Conservation (phyloP, 2,113 vertebrate genomes). For the Marcusenius ussheri region DNA sequence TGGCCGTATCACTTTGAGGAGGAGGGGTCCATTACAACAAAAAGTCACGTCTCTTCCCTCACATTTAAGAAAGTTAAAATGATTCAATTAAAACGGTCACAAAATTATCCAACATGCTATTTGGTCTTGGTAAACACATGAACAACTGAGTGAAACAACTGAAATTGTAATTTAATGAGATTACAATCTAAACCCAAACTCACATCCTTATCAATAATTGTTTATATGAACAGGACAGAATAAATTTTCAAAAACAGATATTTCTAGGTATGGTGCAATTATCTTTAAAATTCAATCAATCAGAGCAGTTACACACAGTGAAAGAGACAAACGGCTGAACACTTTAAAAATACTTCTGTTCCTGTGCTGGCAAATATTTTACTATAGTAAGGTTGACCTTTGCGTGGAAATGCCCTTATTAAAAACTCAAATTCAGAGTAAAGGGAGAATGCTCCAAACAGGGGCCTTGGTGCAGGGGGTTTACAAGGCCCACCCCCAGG, state of each 20-base stretch:
- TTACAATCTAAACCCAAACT: neutral
- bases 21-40: conserved; percentile 43
- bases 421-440: neutral
- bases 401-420: neutral
- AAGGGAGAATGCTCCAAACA: neutral
- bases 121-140: neutral
- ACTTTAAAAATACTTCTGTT: neutral
- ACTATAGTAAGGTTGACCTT: neutral
- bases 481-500: neutral
- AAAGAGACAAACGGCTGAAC: neutral
- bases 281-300: neutral
- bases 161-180: neutral
- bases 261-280: neutral
- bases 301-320: neutral
- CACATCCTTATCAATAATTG: neutral
- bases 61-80: conserved; percentile 40
- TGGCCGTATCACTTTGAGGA: conserved; percentile 8
- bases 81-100: conserved; percentile 4
- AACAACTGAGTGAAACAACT: conserved; percentile 9
- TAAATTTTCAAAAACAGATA: neutral
- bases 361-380: neutral
- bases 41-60: neutral
- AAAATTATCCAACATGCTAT: neutral
- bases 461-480: neutral
- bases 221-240: neutral